phyloP scores from a whole-genome alignment of 2,888 invertebrate species.

The Amphipyra tragopoginis region DNA sequence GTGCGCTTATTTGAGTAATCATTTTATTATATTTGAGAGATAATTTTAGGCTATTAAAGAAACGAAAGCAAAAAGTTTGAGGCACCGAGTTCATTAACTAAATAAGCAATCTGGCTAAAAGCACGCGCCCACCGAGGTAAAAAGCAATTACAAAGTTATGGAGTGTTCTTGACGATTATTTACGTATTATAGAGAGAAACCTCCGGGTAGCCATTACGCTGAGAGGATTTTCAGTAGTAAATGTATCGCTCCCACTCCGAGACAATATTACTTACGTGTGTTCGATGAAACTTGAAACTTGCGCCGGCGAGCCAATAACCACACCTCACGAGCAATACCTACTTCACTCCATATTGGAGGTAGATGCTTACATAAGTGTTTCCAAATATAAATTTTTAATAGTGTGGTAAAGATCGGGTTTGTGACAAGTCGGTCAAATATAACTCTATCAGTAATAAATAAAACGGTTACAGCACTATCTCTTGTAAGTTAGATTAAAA shows the following conservation, averaged over 20 bases:
- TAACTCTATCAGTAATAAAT: no score
- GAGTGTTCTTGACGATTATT: conserved; percentile 81
- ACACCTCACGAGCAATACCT: conserved; percentile 45
- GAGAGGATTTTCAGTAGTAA: conserved; percentile 48
- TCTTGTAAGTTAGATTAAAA: no score
- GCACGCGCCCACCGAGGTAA: conserved; percentile 82
- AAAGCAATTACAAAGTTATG: conserved; percentile 84
- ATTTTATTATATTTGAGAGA: conserved; percentile 68
- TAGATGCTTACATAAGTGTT: conserved; percentile 25
- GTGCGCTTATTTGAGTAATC: conserved; percentile 58
- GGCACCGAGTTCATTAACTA: conserved; percentile 81
- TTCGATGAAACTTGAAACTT: conserved; percentile 49
- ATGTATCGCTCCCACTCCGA: conserved; percentile 44
- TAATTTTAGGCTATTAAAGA: conserved; percentile 73
- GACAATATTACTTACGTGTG: conserved; percentile 51
- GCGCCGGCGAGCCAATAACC: conserved; percentile 48
- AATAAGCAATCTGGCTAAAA: conserved; percentile 87
- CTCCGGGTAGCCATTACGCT: conserved; percentile 53
- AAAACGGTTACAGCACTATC: no score
- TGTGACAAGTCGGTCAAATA: no score
- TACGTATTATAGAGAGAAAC: conserved; percentile 70
- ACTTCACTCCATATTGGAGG: conserved; percentile 45
- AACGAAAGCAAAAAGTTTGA: conserved; percentile 76
- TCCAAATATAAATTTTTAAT: conserved; percentile 42
- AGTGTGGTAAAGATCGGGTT: conserved; percentile 21